These are phyloP conservation scores for Drosophila borborema DNA, from an alignment of 2,888 invertebrate species.

Conservation along the genomic window DNA sequence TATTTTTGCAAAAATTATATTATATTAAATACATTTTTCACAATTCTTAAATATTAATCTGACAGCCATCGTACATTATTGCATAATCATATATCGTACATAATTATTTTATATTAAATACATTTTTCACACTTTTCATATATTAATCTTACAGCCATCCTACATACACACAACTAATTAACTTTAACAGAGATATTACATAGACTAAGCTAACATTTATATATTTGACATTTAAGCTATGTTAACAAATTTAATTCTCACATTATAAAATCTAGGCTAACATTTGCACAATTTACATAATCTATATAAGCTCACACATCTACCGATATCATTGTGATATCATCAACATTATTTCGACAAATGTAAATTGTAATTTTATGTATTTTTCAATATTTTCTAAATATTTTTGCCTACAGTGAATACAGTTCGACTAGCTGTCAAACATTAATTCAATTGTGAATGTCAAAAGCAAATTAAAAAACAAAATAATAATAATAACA, in stretches of 20 bases:
- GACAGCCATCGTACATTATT: too few species aligned
- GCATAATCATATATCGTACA: too few species aligned
- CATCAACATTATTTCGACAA: neutral
- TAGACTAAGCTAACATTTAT: neutral
- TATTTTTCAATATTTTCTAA: neutral
- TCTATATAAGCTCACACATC: neutral
- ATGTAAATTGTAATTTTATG: neutral
- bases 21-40: too few species aligned
- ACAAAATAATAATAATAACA: neutral
- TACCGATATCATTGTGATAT: neutral
- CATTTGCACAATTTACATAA: neutral
- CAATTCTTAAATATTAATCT: too few species aligned
- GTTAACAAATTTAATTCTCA: neutral
- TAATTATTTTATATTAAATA: too few species aligned
- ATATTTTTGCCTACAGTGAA: neutral
- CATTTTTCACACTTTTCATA: too few species aligned
- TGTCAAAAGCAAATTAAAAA: conserved; percentile 24
- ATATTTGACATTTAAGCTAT: neutral
- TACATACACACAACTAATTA: too few species aligned
- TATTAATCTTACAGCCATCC: too few species aligned
- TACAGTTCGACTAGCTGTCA: neutral
- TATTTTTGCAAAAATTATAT: too few species aligned
- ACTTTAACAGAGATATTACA: neutral
- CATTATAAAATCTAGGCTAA: neutral
- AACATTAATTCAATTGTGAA: conserved; percentile 5